Conservation (phyloP, 2,113 vertebrate species). For the Oreamnos americanus region DNA sequence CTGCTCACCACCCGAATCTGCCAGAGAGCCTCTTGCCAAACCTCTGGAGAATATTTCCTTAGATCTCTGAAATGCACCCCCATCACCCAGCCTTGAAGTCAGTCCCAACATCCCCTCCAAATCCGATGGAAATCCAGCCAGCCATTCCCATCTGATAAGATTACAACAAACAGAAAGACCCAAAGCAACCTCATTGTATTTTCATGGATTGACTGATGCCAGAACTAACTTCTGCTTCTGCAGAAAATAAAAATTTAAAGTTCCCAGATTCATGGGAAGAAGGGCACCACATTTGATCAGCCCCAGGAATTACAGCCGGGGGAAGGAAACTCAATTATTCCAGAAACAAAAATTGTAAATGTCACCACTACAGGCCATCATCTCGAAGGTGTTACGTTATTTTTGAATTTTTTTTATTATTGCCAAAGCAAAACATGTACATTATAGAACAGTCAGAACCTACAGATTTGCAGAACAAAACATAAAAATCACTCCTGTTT, state of each 20-base stretch:
- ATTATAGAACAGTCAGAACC: background rate
- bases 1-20: rapidly evolving
- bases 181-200: background rate
- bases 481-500: background rate
- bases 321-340: background rate
- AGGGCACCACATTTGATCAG: background rate
- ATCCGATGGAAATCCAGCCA: background rate
- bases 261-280: background rate
- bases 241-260: background rate
- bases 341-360: slow-evolving; percentile 1
- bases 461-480: background rate
- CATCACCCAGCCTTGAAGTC: background rate
- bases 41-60: background rate
- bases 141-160: background rate
- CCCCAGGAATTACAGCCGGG: background rate
- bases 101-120: background rate
- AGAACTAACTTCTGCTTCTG: background rate
- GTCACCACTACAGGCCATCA: background rate
- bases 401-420: background rate
- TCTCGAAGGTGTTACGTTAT: background rate
- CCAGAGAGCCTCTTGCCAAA: background rate
- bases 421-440: background rate
- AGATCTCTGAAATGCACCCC: background rate
- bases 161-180: background rate
- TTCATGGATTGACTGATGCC: background rate